A percentile compares a stretch with the other conserved stretches of the same genome.
Conservation (phyloP, 2,113 vertebrate genomes). For the Irena cyanogastra region DNA sequence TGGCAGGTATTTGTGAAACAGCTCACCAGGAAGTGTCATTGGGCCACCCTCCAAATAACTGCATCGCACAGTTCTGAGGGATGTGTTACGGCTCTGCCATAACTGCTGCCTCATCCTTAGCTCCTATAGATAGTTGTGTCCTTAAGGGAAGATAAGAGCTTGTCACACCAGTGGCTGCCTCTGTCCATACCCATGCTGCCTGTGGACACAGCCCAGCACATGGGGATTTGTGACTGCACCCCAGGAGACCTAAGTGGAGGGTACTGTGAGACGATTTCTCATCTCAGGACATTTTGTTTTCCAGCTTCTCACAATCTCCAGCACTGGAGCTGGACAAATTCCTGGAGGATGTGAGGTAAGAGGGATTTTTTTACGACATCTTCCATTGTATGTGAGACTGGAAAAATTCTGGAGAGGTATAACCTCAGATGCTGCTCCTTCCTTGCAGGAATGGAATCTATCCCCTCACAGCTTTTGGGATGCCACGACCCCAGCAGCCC, state of each 20-base stretch:
- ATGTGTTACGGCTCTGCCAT: not conserved
- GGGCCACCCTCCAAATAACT: not conserved
- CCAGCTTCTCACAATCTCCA: slow-evolving; percentile 94
- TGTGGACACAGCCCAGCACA: not conserved
- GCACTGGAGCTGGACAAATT: slow-evolving; percentile 97
- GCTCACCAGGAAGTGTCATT: not conserved
- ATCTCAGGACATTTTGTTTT: not conserved
- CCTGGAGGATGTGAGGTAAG: slow-evolving; percentile 95
- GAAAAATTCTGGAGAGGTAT: not conserved
- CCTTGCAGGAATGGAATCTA: slow-evolving; percentile 92
- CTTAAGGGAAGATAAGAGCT: not conserved
- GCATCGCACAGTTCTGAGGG: not conserved
- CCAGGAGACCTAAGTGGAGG: not conserved
- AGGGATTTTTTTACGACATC: not conserved
- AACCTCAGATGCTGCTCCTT: not conserved
- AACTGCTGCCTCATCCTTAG: not conserved
- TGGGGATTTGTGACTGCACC: not conserved
- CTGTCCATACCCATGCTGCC: not conserved
- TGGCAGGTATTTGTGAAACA: not conserved
- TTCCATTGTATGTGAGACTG: not conserved
- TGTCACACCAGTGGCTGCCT: not conserved
- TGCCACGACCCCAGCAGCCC: slow-evolving; percentile 91
- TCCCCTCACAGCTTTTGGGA: slow-evolving; percentile 91
- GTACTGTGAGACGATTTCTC: not conserved
- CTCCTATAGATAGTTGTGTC: not conserved